These are phyloP conservation scores for Brachypodius melanocephalos DNA, from an alignment of 2,113 vertebrate genomes.

Conservation along the genomic window DNA sequence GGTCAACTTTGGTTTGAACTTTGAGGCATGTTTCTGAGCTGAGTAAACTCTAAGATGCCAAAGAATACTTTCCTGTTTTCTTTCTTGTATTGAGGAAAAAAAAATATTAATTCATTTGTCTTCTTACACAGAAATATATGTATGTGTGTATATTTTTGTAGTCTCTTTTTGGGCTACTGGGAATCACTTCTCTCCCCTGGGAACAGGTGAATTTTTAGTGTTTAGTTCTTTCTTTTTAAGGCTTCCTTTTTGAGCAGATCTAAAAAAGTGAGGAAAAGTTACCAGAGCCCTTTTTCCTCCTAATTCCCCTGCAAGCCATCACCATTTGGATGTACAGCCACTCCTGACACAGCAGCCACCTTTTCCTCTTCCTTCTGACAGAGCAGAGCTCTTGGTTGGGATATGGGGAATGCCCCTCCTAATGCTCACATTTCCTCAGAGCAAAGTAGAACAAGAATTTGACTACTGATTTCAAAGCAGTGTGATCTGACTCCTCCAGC, in stretches of 20 bases:
- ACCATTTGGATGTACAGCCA: not conserved
- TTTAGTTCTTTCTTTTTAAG: not conserved
- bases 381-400: not conserved
- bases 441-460: not conserved
- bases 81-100: not conserved
- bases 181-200: not conserved
- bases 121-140: not conserved
- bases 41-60: not conserved
- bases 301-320: not conserved
- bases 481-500: not conserved
- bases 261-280: not conserved
- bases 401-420: not conserved
- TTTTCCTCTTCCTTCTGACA: not conserved
- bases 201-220: not conserved
- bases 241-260: not conserved
- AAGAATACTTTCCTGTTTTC: slow-evolving; percentile 5
- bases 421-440: not conserved
- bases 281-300: not conserved
- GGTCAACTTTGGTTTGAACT: slow-evolving; percentile 25
- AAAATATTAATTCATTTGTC: not conserved
- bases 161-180: not conserved
- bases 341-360: not conserved
- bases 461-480: not conserved
- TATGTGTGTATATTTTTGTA: not conserved
- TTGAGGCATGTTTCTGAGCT: not conserved